phyloP scores from a whole-genome alignment of 2,888 invertebrate genomes.

The Drosophila anomelani region DNA sequence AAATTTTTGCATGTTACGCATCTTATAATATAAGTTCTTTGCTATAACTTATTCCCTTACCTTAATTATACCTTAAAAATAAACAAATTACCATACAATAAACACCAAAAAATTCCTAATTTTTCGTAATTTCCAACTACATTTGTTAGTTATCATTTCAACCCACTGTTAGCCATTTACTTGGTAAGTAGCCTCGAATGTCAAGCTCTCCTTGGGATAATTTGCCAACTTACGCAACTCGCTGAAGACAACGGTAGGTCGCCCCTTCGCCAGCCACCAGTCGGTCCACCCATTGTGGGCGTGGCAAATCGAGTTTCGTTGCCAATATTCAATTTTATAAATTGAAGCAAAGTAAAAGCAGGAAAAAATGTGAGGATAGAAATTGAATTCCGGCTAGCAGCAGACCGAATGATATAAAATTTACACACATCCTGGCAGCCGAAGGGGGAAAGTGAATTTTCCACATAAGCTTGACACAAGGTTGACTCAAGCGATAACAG shows the following conservation, averaged over 20 bases:
- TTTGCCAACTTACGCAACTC: slow-evolving; percentile 66
- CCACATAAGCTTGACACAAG: slow-evolving; percentile 20
- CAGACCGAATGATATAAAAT: slow-evolving; percentile 48
- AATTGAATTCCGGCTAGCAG: slow-evolving; percentile 61
- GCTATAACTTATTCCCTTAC: no score
- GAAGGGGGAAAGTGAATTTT: neutral
- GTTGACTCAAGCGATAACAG: slow-evolving; percentile 25
- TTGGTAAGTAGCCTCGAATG: slow-evolving; percentile 27
- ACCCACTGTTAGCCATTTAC: slow-evolving; percentile 39
- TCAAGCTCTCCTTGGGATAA: slow-evolving; percentile 39
- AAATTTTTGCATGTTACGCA: neutral
- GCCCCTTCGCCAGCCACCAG: slow-evolving; percentile 1
- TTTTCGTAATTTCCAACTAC: no score
- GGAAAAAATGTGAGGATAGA: slow-evolving; percentile 46
- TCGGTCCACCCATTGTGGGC: slow-evolving; percentile 2
- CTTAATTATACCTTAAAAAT: neutral
- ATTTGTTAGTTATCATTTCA: neutral
- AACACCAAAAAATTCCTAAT: accelerated
- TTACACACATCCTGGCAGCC: slow-evolving; percentile 42
- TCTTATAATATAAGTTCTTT: neutral
- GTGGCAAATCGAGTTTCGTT: slow-evolving; percentile 69
- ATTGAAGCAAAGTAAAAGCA: slow-evolving; percentile 72
- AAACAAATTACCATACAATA: no score
- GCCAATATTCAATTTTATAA: slow-evolving; percentile 79
- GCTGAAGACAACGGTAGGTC: slow-evolving; percentile 61